Percentiles rank a stretch among this genome's conserved stretches.
These are phyloP conservation scores for Dinomys branickii DNA, from an alignment of 2,113 vertebrate genomes.

Conservation along the genomic window DNA sequence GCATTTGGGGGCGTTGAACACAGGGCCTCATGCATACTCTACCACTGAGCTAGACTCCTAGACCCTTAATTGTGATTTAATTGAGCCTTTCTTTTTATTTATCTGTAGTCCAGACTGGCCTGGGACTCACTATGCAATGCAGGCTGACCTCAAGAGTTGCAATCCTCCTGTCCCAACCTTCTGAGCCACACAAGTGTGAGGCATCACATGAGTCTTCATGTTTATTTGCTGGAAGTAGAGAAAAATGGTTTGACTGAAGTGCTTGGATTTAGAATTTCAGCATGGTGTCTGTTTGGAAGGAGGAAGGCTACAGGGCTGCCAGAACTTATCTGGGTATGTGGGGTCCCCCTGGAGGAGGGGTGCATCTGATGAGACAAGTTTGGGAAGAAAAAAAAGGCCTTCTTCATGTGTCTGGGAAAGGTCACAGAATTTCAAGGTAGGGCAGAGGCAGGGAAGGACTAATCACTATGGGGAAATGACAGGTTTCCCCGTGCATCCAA, in stretches of 20 bases:
- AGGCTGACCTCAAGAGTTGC: background rate
- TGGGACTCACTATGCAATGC: background rate
- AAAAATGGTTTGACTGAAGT: background rate
- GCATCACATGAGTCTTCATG: background rate
- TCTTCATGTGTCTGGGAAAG: background rate
- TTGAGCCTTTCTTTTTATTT: background rate
- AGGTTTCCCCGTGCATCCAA: background rate
- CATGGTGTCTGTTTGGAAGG: background rate
- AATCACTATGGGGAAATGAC: background rate
- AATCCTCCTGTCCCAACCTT: background rate
- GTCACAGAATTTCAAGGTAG: background rate
- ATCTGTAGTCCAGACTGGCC: background rate
- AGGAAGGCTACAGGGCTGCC: background rate
- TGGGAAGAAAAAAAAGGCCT: background rate
- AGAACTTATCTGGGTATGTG: background rate
- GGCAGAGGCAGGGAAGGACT: background rate
- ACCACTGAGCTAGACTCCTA: background rate
- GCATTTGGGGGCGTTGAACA: background rate
- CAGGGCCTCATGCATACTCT: background rate
- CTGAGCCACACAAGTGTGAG: background rate
- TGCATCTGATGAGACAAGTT: background rate
- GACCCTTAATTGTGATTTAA: background rate
- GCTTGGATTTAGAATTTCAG: background rate
- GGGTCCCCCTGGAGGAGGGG: background rate
- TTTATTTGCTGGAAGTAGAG: conserved; percentile 11